Evolutionary conservation across 2,888 invertebrate genomes (phyloP).

Genomic region (Gastrophysa polygoni): DNA sequence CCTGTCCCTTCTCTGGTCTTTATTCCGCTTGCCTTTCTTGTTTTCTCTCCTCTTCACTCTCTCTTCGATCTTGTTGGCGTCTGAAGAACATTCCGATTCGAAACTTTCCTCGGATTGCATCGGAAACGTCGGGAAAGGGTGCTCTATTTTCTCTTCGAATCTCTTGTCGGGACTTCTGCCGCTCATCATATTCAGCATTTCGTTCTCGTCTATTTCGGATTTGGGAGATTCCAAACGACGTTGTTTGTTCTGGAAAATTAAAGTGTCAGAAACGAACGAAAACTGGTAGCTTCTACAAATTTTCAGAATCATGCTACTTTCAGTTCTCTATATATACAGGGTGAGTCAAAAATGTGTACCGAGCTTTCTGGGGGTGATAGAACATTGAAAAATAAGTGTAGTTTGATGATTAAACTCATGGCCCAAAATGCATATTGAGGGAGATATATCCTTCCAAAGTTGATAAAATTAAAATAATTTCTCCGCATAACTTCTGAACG

Average conservation of each 20-base stretch:
- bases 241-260: conserved; percentile 59
- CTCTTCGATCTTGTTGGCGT: conserved; percentile 42
- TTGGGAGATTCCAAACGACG: conserved; percentile 58
- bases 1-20: conserved; percentile 56
- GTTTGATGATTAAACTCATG: too few species aligned
- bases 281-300: conserved; percentile 6
- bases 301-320: too few species aligned
- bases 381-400: too few species aligned
- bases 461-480: too few species aligned
- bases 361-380: too few species aligned
- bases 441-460: too few species aligned
- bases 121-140: conserved; percentile 45
- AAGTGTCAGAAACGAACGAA: not conserved
- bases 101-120: conserved; percentile 59
- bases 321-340: too few species aligned
- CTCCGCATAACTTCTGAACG: too few species aligned
- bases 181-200: conserved; percentile 80
- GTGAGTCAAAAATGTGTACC: too few species aligned
- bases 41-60: conserved; percentile 26
- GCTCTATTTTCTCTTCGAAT: conserved; percentile 30
- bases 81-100: conserved; percentile 63
- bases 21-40: conserved; percentile 35
- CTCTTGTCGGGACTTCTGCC: conserved; percentile 63
- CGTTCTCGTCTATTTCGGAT: conserved; percentile 73
- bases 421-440: too few species aligned